A percentile compares a stretch with the other conserved stretches of the same genome.
Evolutionary conservation across 2,797 vertebrate genomes (phyloP).

Genomic region (Platalea minor): DNA sequence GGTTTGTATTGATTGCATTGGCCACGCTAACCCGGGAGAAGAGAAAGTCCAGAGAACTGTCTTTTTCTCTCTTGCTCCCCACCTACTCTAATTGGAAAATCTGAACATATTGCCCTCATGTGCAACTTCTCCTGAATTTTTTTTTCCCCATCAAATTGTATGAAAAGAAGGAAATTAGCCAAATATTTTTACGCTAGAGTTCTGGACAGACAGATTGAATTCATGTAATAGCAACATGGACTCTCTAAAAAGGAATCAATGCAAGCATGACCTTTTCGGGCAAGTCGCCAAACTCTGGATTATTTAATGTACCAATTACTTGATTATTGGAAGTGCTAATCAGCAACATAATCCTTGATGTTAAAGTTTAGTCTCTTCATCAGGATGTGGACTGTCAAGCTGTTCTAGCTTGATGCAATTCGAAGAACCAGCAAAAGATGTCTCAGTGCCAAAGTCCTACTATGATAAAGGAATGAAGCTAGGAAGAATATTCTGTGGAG

Average conservation of each 20-base stretch:
- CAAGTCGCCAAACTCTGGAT: conserved; percentile 6
- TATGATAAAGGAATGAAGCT: not conserved
- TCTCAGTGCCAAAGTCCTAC: not conserved
- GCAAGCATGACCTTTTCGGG: not conserved
- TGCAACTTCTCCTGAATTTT: conserved; percentile 22
- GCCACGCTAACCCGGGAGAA: not conserved
- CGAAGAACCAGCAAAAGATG: not conserved
- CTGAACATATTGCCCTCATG: not conserved
- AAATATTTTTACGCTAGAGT: conserved; percentile 20
- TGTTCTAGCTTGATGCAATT: conserved; percentile 15
- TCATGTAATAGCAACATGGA: not conserved
- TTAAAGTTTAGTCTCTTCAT: conserved; percentile 37
- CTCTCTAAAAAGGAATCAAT: conserved; percentile 20
- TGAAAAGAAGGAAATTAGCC: conserved; percentile 48
- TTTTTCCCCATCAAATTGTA: conserved; percentile 24
- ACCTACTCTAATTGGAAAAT: not conserved
- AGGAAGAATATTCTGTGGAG: not conserved
- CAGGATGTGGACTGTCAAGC: conserved; percentile 1
- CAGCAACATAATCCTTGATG: conserved; percentile 32
- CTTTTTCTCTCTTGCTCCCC: not conserved
- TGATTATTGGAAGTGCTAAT: conserved; percentile 60
- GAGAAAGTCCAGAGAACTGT: not conserved
- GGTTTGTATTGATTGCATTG: not conserved
- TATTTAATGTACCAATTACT: conserved; percentile 49
- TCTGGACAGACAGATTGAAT: conserved; percentile 51